Percentiles rank a stretch among this genome's conserved stretches.
These are phyloP conservation scores for Cyphomyrus plagiostoma DNA, from an alignment of 2,113 vertebrate species.

Conservation along the genomic window DNA sequence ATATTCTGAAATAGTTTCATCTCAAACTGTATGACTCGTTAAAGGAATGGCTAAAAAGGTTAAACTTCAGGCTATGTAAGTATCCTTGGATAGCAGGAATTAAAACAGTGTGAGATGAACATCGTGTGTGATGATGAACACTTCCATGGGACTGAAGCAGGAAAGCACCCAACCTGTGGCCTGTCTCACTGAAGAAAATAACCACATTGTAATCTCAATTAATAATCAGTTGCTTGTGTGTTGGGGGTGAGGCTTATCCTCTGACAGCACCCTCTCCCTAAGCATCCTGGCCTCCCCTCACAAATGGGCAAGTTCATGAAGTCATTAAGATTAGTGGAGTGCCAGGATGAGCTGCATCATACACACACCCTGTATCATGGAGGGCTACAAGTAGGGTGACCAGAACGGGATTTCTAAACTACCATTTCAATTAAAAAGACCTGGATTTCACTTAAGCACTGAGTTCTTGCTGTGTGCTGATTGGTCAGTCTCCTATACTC, in stretches of 20 bases:
- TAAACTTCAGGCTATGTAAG: neutral
- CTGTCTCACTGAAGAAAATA: neutral
- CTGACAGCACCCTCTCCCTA: neutral
- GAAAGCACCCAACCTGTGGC: neutral
- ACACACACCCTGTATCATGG: neutral
- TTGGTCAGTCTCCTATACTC: too few species aligned
- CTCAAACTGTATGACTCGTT: neutral
- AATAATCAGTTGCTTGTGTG: neutral
- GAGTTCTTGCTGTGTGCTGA: too few species aligned
- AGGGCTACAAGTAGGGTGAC: too few species aligned
- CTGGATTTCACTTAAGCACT: too few species aligned
- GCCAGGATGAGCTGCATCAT: neutral
- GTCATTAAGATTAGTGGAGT: neutral
- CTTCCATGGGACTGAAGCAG: neutral
- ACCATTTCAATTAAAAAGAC: too few species aligned
- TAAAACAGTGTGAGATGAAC: neutral
- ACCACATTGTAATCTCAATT: neutral
- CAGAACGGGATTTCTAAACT: too few species aligned
- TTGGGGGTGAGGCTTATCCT: neutral
- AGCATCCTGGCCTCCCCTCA: neutral
- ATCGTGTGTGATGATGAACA: neutral
- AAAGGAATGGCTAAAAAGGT: neutral
- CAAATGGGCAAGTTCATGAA: neutral
- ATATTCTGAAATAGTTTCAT: neutral
- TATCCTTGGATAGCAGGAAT: neutral